Conservation (phyloP, 1,140 invertebrate species). For the Teleopsis dalmanni region DNA sequence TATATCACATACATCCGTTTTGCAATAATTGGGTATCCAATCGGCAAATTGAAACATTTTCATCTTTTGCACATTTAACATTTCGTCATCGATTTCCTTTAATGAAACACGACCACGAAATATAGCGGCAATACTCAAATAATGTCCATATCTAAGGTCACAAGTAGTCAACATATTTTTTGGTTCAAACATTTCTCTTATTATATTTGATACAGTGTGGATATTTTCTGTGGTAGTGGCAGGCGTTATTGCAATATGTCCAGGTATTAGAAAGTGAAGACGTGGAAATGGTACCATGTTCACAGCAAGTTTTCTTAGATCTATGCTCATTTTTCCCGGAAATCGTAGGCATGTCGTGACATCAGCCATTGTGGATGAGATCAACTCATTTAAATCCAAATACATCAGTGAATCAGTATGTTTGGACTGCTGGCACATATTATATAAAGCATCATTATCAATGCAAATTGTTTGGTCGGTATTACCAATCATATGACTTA, state of each 20-base stretch:
- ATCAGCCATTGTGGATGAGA: constrained; percentile 73
- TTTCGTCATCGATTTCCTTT: constrained; percentile 73
- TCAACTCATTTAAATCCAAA: constrained; percentile 56
- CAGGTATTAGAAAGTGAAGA: constrained; percentile 92
- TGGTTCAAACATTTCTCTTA: constrained; percentile 88
- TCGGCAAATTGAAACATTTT: constrained; percentile 78
- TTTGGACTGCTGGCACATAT: constrained; percentile 77
- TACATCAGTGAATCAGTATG: constrained; percentile 68
- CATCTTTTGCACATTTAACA: constrained; percentile 76
- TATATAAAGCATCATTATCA: constrained; percentile 79
- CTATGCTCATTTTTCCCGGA: constrained; percentile 78
- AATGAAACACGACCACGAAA: constrained; percentile 83
- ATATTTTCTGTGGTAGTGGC: constrained; percentile 69
- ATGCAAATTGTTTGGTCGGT: constrained; percentile 79
- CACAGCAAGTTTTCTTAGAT: constrained; percentile 89
- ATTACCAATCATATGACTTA: constrained; percentile 75
- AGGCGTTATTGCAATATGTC: constrained; percentile 85
- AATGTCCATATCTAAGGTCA: constrained; percentile 68
- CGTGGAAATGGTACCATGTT: constrained; percentile 97
- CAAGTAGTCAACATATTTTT: constrained; percentile 96
- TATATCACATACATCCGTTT: constrained; percentile 81
- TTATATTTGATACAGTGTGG: constrained; percentile 76
- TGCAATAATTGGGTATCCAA: constrained; percentile 81
- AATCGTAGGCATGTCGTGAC: constrained; percentile 77
- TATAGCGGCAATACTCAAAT: constrained; percentile 76